Base-by-base conservation (phyloP, 2,888 invertebrate species). In the Dusona sp. region DNA sequence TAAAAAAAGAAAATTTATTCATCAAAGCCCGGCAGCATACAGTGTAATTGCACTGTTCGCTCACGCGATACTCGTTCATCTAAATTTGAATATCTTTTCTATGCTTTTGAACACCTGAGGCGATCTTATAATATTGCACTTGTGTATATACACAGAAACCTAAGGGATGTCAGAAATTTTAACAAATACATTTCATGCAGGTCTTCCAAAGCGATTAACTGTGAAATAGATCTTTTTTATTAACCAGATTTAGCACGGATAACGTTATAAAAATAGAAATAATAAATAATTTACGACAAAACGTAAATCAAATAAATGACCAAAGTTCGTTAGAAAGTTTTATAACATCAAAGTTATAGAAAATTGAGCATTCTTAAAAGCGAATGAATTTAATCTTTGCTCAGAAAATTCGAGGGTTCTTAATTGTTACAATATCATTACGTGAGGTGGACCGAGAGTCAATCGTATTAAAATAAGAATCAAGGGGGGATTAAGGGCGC, bases 1-100 rank as follows among this genome's bases (percentile, higher is more conserved):
- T 33, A 57, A 74, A 42, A 3, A 72, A 51, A 74, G 9, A 74
- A 57, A 74, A 74, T 45, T 22, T 33, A 51, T 51, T 51, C 57
- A 25, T 25, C 13, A 57, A 57, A 57, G 13, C 3, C 13, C 25
- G 25, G 13, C 13, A 3, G 11, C 13, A 11, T 57, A 3, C 13
- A 57, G 11, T 25, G 25, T 11, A 25, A 9, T 6, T n/a, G 11
- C 54, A 0, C 3, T 11, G 11, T 2, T 4, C 54, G 9, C 45
- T 45, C 2, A 45, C 16, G 45, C 45, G 45, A 45, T 45, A 45
- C 16, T 22, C 9, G 11, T 54, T n/a, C 22, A 9, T 25, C 22
- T 54, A 22, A 54, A 54, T 54, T 54, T 54, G 22, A 54, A 54
- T 54, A 54, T 22, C n/a, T n/a, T 11, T 25, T 8, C 22, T 4